Evolutionary conservation across 2,113 vertebrate genomes (phyloP), one percentile per base, ranked within the genome.

Genomic region (Halichoeres trimaculatus): DNA sequence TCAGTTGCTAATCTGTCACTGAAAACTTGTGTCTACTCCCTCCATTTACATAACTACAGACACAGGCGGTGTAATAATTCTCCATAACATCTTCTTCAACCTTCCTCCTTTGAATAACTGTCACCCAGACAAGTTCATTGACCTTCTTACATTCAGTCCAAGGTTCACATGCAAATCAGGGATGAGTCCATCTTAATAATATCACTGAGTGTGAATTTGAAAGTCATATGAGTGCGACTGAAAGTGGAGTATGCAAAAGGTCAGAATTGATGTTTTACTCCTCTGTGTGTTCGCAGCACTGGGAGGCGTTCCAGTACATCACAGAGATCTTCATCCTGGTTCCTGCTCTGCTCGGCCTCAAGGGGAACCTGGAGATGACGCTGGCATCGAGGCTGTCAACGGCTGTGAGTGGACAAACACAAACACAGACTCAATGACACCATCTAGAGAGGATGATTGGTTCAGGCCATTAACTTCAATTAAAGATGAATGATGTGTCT

Each of bases 341-440:
- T 67, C 97, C 98, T 12, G 97, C 97, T 10, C 95, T 99, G 68
- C 95, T 99, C 58, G 97, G 98, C 52, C 96, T 99, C 70, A 99
- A 99, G 91, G 98, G 98, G 16, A 99, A 99, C 88, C 93, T 99
- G 90, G 98, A 99, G 94, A 99, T 99, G 98, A 99, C 98, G 0
- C 90, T 99, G 85, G 98, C 98, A n/a, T 99, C 98, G 4, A 93
- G 98, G 60, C 93, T 99, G 6, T 99, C 97, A 47, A 99, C 97
- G 26, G 97, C 97, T 69, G 98, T 99, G 87, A 91, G 89, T 8
- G 38, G 16, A 76, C 26, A 24, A 30, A 9, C 63, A 60, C 19
- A 35, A 38, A 40, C 61, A 19, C 47, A 19, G 38, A 47, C 38
- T 34, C 50, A 59, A 30, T 68, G 51, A 50, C 56, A 17, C 41